Percentiles rank a stretch among this genome's conserved stretches.
phyloP scores from a whole-genome alignment of 2,113 vertebrate genomes.

The Arizona elegans region DNA sequence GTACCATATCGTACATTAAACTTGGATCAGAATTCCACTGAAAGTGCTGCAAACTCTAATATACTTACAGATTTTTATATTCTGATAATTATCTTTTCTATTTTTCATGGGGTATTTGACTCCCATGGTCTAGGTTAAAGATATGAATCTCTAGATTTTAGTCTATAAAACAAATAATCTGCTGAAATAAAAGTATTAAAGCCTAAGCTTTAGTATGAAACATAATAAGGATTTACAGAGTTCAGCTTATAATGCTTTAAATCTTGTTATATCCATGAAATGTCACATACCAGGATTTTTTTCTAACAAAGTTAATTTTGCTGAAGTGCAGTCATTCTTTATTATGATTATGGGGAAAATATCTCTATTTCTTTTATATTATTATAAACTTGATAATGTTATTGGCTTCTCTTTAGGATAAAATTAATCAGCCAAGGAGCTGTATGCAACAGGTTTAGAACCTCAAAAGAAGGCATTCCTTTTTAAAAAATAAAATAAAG shows the following conservation, averaged over 20 bases:
- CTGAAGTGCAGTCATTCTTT: slow-evolving; percentile 46
- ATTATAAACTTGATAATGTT: slow-evolving; percentile 12
- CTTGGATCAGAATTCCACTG: too few relatives aligned
- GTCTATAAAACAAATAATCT: slow-evolving; percentile 64
- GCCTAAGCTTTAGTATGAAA: slow-evolving; percentile 61
- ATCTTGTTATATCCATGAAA: slow-evolving; percentile 70
- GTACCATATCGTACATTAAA: too few relatives aligned
- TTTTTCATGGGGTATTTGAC: slow-evolving; percentile 58
- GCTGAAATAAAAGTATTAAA: slow-evolving; percentile 70
- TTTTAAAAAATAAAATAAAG: slow-evolving; percentile 9
- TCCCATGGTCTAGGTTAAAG: slow-evolving; percentile 55
- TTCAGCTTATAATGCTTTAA: slow-evolving; percentile 72
- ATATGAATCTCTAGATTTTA: slow-evolving; percentile 59
- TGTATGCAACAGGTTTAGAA: slow-evolving; percentile 44
- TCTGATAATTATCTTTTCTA: slow-evolving; percentile 63
- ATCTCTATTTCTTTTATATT: slow-evolving; percentile 51
- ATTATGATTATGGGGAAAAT: slow-evolving; percentile 37
- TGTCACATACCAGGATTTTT: slow-evolving; percentile 68
- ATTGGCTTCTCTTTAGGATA: neutral
- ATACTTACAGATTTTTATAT: slow-evolving; percentile 54
- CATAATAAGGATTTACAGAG: slow-evolving; percentile 68
- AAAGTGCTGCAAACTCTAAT: slow-evolving; percentile 19
- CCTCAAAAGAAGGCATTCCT: slow-evolving; percentile 51
- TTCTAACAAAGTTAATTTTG: slow-evolving; percentile 63
- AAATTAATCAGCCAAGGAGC: slow-evolving; percentile 36